Base-by-base conservation (phyloP, 1,140 invertebrate species). In the Euwallacea fornicatus region DNA sequence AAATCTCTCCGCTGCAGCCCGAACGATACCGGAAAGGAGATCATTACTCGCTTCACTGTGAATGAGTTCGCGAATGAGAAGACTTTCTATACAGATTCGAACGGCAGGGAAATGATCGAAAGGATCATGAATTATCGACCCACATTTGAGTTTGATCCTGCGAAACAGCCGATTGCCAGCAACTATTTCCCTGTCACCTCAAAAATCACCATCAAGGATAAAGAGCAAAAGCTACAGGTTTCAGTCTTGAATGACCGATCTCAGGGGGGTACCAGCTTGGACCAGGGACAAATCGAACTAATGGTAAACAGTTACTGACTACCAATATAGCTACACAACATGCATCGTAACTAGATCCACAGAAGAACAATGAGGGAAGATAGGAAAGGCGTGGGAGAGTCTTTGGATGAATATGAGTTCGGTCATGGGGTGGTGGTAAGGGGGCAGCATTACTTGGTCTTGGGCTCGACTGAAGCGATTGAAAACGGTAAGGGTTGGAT, bases 151-250 rank as follows among this genome's bases (percentile, higher is more conserved):
- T 10, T 89, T 0, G 79, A 84, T 0, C 56, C 94, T 88, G 93
- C 42, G 7, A 81, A 86, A 0, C 90, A 97, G 66, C 83, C 87
- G 13, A 82, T 93, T 0, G 83, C 93, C 50, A 91, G 90, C 2
- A 98, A 98, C 81, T 98, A 97, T 81, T 98, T 95, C 81, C 97
- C 97, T 0, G 86, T 98, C 0, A 96, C 93, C 15, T 90, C 90
- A 4, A 86, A 91, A 66, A 95, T 98, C 44, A 21, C 65, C n/a
- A 74, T 78, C 41, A 67, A 54, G 69, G 74, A 78, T 72, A 75
- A 83, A 56, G 76, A 81, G 6, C 80, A 77, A 0, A 81, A 83
- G 4, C 74, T 84, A 0, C 84, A 85, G 33, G 72, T 92, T n/a
- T 86, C 85, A 10, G 81, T 96, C 0, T 79, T 98, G 47, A 78